Conservation (phyloP, 2,888 invertebrate genomes). For the Drosophila algonquin region DNA sequence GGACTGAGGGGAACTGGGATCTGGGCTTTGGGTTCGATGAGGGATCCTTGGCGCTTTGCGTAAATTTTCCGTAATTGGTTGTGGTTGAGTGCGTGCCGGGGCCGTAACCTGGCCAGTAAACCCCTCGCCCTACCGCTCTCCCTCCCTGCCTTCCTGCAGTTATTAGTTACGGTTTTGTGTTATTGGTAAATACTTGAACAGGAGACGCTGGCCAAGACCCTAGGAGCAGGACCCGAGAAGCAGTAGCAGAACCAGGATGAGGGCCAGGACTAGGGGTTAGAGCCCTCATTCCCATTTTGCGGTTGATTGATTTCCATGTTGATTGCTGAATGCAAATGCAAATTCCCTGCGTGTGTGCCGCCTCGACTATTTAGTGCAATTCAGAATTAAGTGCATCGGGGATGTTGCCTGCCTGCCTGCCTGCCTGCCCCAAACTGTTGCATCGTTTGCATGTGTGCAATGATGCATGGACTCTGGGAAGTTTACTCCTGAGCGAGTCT, state of each 20-base stretch:
- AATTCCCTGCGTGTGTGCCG: conserved; percentile 43
- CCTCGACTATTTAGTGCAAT: conserved; percentile 50
- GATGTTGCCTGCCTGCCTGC: not conserved
- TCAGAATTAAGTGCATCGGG: conserved; percentile 33
- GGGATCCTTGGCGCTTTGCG: conserved; percentile 68
- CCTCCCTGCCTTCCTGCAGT: conserved; percentile 41
- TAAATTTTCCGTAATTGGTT: conserved; percentile 76
- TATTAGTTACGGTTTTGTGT: conserved; percentile 69
- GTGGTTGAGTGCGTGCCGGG: conserved; percentile 66
- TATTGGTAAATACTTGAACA: conserved; percentile 67
- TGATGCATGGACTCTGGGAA: conserved; percentile 15
- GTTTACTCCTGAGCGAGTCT: not conserved
- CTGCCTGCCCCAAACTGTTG: conserved; percentile 35
- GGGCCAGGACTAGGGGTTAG: not conserved
- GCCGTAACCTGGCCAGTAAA: conserved; percentile 15
- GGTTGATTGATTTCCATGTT: conserved; percentile 75
- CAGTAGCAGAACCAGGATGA: not conserved
- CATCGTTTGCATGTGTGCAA: conserved; percentile 35
- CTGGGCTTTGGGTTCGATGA: conserved; percentile 10
- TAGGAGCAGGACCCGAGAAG: not conserved
- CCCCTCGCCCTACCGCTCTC: conserved; percentile 4
- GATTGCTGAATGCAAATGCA: conserved; percentile 71
- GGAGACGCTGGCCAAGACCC: conserved; percentile 21
- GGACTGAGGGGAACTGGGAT: conserved; percentile 9
- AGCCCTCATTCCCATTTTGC: conserved; percentile 43